phyloP scores from a whole-genome alignment of 2,113 vertebrate species.

The Ceratotherium simum region DNA sequence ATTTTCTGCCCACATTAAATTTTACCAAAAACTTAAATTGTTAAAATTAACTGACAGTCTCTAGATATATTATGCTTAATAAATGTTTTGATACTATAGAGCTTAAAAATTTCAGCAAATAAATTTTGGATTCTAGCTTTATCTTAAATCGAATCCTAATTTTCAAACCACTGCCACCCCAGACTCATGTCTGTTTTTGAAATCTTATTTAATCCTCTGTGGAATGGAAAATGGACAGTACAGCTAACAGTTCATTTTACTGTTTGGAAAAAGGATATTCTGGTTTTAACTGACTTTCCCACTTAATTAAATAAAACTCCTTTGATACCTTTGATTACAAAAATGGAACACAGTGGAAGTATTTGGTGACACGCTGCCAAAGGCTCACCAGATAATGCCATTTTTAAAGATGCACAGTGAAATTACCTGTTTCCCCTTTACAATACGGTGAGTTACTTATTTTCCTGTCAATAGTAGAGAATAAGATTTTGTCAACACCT shows the following conservation, averaged over 20 bases:
- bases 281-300: constrained; percentile 42
- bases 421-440: not conserved
- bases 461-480: constrained; percentile 28
- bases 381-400: not conserved
- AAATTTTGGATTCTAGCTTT: constrained; percentile 38
- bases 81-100: constrained; percentile 49
- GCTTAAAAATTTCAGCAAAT: not conserved
- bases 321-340: constrained; percentile 29
- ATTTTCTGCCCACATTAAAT: constrained; percentile 33
- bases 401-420: constrained; percentile 6
- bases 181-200: not conserved
- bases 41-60: constrained; percentile 39
- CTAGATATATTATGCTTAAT: not conserved
- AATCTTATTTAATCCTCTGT: not conserved
- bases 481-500: not conserved
- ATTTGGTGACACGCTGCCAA: not conserved
- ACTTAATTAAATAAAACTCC: constrained; percentile 23
- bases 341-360: not conserved
- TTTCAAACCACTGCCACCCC: constrained; percentile 7
- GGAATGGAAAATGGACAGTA: not conserved
- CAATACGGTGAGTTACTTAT: constrained; percentile 19
- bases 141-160: not conserved
- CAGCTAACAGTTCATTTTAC: not conserved
- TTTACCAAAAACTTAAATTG: constrained; percentile 15
- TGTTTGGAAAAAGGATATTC: not conserved